Evolutionary conservation across 2,797 vertebrate genomes (phyloP), one percentile per base, ranked within the genome.

Genomic region (Myotis findleyi): DNA sequence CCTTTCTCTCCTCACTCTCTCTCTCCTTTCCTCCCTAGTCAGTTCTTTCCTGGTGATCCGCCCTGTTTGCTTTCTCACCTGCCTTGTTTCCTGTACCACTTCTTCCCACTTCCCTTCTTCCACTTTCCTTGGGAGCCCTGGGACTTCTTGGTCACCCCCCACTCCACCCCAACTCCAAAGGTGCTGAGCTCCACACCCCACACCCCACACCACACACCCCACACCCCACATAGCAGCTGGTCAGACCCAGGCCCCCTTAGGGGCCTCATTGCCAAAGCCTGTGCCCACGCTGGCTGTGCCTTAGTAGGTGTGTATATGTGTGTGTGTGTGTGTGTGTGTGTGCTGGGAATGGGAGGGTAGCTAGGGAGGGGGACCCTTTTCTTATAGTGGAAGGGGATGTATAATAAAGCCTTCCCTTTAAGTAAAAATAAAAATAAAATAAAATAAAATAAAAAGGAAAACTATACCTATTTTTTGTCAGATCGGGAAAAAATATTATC

Each of bases 181-280:
- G 96, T 97, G 96, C 97, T 97, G 96, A 96, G 89, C 80, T 80
- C 87, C 80, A 62, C 80, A 5, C 9, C 91, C 72, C 87, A 38
- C 38, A 38, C 38, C 38, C 36, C 36, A 38, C 36, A 38, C 36
- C 36, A 38, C 38, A 38, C 38, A 38, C 38, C 38, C 41, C 25
- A 83, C 75, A 53, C 41, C 84, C 44, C 21, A 27, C 47, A 51
- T 30, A 47, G 44, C 81, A 91, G 81, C 93, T 93, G 6, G 91
- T 81, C 72, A 33, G 47, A 33, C 76, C 93, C 1, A 20, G 80
- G 76, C 47, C 94, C 55, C 79, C 53, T 7, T 13, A 23, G 27
- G 76, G 86, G 76, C 64, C 93, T 84, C 77, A 38, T 95, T 97
- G 97, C 96, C 97, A 97, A 96, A 97, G 97, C 96, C 97, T 97